Base-by-base conservation (phyloP, 2,113 vertebrate species). In the Larimichthys crocea region DNA sequence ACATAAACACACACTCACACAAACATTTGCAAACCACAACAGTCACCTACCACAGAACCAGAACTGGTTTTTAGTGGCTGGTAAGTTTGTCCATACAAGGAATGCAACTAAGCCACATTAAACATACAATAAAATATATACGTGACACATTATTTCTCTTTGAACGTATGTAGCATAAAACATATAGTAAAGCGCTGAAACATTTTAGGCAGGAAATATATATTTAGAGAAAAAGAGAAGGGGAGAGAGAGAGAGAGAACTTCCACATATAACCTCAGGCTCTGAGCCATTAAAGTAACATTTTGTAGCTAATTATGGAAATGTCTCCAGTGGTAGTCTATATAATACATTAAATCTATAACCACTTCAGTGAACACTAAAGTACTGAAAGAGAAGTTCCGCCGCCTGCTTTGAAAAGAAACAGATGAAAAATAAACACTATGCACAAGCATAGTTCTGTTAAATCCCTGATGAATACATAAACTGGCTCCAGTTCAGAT, bases 221-320 rank as follows among this genome's bases (percentile, higher is more conserved):
- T 35, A 44, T 81, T 79, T 17, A 73, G 42, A 65, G 6, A 3
- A 22, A 46, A 12, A 49, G 31, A 46, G 19, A 22, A 6, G 35
- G 56, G n/a, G 10, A 22, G 31, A 22, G 40, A 49, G 53, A 49
- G 53, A 31, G 35, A 66, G 49, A 79, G 5, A 70, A 40, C 42
- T 50, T 68, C 29, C 3, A 64, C 53, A 61, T 29, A 42, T 79
- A 53, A 74, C 78, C 75, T 76, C 52, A 24, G 66, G 74, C 83
- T 78, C 44, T 11, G 9, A 79, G 42, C 24, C 77, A 84, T 86
- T 82, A 76, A 76, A 67, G 22, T 9, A 72, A 73, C 50, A 73
- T 73, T 79, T 76, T 67, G 26, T 5, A 46, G 31, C 52, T 81
- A 57, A 83, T 79, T 82, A 86, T 35, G 57, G 56, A 24, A 40